Conservation (phyloP, 2,113 vertebrate genomes). For the Phalacrocorax brasilianus region DNA sequence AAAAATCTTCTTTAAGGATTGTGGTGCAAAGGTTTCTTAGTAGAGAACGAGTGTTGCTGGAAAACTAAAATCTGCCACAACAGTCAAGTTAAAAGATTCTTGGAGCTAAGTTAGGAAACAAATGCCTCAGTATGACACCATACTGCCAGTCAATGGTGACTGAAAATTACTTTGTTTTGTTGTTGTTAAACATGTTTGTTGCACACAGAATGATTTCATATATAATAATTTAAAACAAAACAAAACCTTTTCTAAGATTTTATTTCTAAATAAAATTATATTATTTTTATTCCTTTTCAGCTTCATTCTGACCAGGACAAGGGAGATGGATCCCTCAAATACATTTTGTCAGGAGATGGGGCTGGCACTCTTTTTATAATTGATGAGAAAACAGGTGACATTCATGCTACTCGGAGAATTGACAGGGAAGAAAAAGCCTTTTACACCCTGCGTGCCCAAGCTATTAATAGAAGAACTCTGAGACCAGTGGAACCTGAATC, state of each 20-base stretch:
- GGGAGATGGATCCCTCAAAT: constrained; percentile 83
- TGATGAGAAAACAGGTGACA: constrained; percentile 85
- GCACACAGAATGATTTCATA: not conserved
- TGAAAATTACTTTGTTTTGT: not conserved
- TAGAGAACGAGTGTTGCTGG: constrained; percentile 70
- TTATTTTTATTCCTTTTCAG: constrained; percentile 61
- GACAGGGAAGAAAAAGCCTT: constrained; percentile 85
- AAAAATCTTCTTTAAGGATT: constrained; percentile 74
- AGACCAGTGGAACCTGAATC: constrained; percentile 83
- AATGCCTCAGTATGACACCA: not conserved
- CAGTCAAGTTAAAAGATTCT: constrained; percentile 24
- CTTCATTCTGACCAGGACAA: constrained; percentile 86
- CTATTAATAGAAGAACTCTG: constrained; percentile 82
- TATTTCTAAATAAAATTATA: not conserved
- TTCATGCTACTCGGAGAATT: constrained; percentile 84
- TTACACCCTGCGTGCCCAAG: constrained; percentile 83
- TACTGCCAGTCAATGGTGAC: not conserved
- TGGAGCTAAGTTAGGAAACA: constrained; percentile 9
- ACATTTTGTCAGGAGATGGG: constrained; percentile 84
- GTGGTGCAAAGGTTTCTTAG: constrained; percentile 69
- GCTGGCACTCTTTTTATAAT: constrained; percentile 85
- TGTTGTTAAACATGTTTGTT: not conserved
- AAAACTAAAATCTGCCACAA: constrained; percentile 52
- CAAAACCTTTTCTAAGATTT: not conserved
- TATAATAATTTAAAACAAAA: not conserved